A percentile compares a stretch with the other conserved stretches of the same genome.
phyloP scores from a whole-genome alignment of 2,113 vertebrate genomes.

The Pristiophorus japonicus region DNA sequence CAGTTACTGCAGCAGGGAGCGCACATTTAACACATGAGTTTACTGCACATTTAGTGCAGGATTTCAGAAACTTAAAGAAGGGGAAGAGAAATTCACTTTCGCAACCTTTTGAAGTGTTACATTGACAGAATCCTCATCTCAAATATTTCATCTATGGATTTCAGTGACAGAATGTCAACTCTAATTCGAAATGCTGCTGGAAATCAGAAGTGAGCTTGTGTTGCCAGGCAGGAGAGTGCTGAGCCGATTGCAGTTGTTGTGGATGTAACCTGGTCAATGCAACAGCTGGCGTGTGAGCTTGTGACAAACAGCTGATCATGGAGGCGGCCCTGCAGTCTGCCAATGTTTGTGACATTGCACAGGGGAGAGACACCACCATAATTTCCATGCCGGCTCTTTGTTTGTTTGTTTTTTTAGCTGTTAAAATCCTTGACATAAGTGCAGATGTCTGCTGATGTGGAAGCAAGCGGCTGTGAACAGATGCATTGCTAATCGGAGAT shows the following conservation, averaged over 20 bases:
- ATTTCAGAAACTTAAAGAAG: background rate
- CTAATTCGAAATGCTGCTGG: background rate
- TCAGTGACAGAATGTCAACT: background rate
- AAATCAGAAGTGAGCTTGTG: background rate
- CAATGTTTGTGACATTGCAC: background rate
- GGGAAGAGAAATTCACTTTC: background rate
- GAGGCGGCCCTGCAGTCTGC: background rate
- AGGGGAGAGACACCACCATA: background rate
- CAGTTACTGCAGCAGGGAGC: background rate
- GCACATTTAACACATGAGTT: background rate
- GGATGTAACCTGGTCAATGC: background rate
- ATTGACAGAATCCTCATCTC: background rate
- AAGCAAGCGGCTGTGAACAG: background rate
- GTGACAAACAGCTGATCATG: background rate
- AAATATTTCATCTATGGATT: background rate
- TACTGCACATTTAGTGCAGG: background rate
- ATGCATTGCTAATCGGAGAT: background rate
- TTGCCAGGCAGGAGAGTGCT: background rate
- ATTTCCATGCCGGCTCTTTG: background rate
- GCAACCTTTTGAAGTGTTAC: background rate
- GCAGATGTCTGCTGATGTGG: background rate
- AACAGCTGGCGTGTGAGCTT: background rate
- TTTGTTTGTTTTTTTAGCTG: background rate
- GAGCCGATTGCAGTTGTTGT: background rate
- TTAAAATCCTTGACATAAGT: background rate